phyloP scores from a whole-genome alignment of 1,140 invertebrate species.

The Eulimnadia texana region DNA sequence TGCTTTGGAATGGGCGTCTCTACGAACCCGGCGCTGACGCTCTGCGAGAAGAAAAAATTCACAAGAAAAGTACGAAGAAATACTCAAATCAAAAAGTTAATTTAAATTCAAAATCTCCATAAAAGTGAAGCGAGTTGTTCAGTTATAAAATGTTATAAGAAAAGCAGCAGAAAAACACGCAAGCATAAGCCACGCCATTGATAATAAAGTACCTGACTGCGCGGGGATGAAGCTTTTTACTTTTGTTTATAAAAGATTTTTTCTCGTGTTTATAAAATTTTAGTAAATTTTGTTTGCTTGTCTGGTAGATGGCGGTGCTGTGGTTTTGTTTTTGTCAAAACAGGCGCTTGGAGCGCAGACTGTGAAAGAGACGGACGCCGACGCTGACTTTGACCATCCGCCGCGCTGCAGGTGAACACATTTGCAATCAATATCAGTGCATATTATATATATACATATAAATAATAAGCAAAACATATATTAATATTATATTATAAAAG shows the following conservation, averaged over 20 bases:
- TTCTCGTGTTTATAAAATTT: too few species aligned
- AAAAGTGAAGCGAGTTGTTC: too few species aligned
- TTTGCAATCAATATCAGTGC: too few species aligned
- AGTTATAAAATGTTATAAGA: neutral
- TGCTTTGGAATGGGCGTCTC: neutral
- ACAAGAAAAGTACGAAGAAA: neutral
- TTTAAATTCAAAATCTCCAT: too few species aligned
- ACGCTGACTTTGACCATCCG: conserved; percentile 81
- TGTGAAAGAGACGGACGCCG: conserved; percentile 85
- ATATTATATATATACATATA: too few species aligned
- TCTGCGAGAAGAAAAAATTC: neutral
- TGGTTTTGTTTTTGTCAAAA: too few species aligned
- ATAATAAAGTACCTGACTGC: conserved; percentile 12
- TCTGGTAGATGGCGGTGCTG: too few species aligned
- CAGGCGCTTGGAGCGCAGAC: conserved; percentile 42
- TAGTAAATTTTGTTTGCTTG: too few species aligned
- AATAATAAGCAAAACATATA: too few species aligned
- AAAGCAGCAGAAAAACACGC: neutral
- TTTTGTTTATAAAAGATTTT: too few species aligned
- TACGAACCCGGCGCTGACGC: neutral
- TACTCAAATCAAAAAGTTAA: conserved; percentile 1
- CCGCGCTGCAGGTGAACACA: conserved; percentile 56
- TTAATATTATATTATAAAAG: too few species aligned
- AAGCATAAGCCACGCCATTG: neutral
- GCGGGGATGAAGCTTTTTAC: neutral